These are phyloP conservation scores for Burhinus oedicnemus DNA, from an alignment of 2,113 vertebrate genomes.

Conservation along the genomic window DNA sequence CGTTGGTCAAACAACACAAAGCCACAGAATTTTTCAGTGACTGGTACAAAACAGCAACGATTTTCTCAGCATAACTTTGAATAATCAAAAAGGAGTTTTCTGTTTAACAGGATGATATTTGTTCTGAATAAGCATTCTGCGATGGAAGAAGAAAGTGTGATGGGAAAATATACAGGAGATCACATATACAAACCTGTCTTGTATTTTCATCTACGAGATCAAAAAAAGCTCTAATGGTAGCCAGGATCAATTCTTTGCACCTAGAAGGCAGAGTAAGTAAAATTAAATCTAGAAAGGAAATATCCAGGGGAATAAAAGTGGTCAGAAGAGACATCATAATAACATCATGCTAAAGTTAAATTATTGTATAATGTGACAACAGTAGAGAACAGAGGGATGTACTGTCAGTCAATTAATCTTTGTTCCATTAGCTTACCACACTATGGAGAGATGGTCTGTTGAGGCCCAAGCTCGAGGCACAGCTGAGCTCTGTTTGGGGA, in stretches of 20 bases:
- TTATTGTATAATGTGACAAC: neutral
- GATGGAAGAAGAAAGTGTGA: neutral
- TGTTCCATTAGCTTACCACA: constrained; percentile 83
- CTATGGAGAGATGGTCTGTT: constrained; percentile 96
- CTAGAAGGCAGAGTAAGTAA: constrained; percentile 66
- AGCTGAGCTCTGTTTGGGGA: constrained; percentile 83
- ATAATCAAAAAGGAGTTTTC: neutral
- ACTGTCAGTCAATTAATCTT: neutral
- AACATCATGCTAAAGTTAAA: neutral
- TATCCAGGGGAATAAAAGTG: neutral
- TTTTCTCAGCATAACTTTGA: neutral
- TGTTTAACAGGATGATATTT: neutral
- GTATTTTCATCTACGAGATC: constrained; percentile 93
- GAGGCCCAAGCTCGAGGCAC: constrained; percentile 95
- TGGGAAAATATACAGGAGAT: neutral
- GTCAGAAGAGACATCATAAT: neutral
- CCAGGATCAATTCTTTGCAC: constrained; percentile 95
- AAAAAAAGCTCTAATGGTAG: constrained; percentile 90
- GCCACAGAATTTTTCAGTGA: neutral
- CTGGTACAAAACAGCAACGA: neutral
- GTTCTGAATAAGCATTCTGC: neutral
- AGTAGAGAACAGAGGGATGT: neutral
- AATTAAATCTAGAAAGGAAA: neutral
- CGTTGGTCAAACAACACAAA: neutral
- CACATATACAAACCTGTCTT: constrained; percentile 83